Evolutionary conservation across 2,888 invertebrate species (phyloP).

Genomic region (Melieria omissa): DNA sequence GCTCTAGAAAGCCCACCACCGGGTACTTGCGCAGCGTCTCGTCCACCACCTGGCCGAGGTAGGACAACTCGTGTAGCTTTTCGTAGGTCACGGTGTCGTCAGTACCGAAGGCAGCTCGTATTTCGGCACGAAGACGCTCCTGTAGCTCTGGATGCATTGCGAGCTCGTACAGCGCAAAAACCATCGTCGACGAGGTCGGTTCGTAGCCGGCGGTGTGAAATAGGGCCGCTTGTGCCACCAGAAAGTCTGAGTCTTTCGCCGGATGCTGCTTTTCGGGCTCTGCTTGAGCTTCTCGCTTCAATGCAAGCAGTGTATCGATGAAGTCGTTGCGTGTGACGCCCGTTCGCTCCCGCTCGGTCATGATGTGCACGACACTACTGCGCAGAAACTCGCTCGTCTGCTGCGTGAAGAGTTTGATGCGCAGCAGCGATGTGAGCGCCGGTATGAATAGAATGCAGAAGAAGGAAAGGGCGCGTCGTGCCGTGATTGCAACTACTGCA

Average conservation of each 20-base stretch:
- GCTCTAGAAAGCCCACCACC: conserved; percentile 60
- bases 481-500: conserved; percentile 49
- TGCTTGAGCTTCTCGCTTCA: conserved; percentile 57
- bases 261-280: not conserved
- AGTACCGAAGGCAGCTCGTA: conserved; percentile 52
- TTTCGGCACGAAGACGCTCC: conserved; percentile 62
- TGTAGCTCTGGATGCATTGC: conserved; percentile 61
- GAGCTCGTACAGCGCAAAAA: conserved; percentile 63
- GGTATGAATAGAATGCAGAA: conserved; percentile 59
- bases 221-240: conserved; percentile 57
- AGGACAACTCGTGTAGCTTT: conserved; percentile 63
- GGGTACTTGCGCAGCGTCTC: conserved; percentile 62
- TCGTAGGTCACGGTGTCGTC: conserved; percentile 63
- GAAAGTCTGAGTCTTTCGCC: conserved; percentile 42
- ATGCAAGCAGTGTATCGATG: conserved; percentile 67
- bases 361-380: conserved; percentile 62
- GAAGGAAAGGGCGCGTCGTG: conserved; percentile 53
- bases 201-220: conserved; percentile 60
- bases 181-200: conserved; percentile 62
- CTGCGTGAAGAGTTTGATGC: conserved; percentile 55
- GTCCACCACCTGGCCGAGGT: conserved; percentile 65
- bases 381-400: conserved; percentile 62
- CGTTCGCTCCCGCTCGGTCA: conserved; percentile 63
- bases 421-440: conserved; percentile 52
- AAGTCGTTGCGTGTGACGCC: conserved; percentile 67